These are phyloP conservation scores for Propsilocerus akamusi DNA, from an alignment of 1,140 invertebrate genomes.

Conservation along the genomic window DNA sequence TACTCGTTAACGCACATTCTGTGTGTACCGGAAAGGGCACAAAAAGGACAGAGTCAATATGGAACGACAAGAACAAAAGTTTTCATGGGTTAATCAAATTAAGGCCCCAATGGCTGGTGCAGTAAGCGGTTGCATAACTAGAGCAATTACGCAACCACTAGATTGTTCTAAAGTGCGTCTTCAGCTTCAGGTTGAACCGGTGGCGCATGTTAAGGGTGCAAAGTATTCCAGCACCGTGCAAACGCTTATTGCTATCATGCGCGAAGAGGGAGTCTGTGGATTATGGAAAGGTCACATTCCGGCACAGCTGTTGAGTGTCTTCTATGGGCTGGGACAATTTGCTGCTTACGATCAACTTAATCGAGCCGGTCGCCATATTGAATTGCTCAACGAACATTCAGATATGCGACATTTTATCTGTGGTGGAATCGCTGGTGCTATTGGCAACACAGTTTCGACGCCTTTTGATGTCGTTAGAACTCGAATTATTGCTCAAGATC, in stretches of 20 bases:
- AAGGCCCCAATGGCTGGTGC: constrained; percentile 46
- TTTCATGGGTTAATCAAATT: not conserved
- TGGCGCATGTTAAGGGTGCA: constrained; percentile 20
- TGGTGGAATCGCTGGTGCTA: constrained; percentile 54
- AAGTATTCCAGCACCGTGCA: constrained; percentile 29
- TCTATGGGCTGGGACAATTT: constrained; percentile 72
- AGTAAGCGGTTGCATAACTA: constrained; percentile 56
- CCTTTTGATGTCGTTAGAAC: constrained; percentile 91
- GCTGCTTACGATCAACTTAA: constrained; percentile 35
- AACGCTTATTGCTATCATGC: constrained; percentile 50
- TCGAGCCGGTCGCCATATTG: constrained; percentile 21
- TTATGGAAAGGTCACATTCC: constrained; percentile 94
- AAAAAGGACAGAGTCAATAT: too few species aligned
- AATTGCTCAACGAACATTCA: constrained; percentile 24
- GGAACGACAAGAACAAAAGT: not conserved
- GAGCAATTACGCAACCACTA: constrained; percentile 66
- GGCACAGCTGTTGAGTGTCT: constrained; percentile 74
- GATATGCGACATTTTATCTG: constrained; percentile 51
- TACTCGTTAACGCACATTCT: too few species aligned
- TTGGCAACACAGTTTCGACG: constrained; percentile 62
- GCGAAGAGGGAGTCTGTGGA: constrained; percentile 67
- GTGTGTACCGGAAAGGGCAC: too few species aligned
- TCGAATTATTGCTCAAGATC: constrained; percentile 78
- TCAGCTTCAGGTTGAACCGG: constrained; percentile 89
- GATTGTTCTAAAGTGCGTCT: constrained; percentile 97